Base-by-base conservation (phyloP, 2,888 invertebrate genomes). In the Aproaerema taeniolella region DNA sequence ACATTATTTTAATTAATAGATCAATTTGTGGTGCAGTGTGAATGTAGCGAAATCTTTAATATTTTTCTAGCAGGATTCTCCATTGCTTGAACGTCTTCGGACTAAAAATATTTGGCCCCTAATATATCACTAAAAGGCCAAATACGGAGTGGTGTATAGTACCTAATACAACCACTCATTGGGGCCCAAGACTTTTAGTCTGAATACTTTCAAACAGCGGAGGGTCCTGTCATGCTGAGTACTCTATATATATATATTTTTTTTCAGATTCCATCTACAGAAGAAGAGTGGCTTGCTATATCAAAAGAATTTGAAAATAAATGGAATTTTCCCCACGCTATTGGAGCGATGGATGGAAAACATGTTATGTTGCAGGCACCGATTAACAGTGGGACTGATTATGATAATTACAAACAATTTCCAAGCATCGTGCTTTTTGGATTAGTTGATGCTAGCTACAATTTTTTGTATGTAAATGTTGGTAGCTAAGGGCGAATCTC, bases 391-490 rank as follows among this genome's bases (percentile, higher is more conserved):
- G 41, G 41, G 12, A 31, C 28, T 3, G 14, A 31, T 20, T 41
- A 31, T 36, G 31, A 26, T 31, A 32, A 41, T 26, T 37, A 37
- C 25, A 41, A 37, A 41, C 15, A 37, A 4, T 37, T 15, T 20
- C 13, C 13, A 36, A 67, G 61, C 42, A 53, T 63, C 16, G 61
- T 73, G 2, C 42, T 73, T 10, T 31, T 35, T 0, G 35, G 14
- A 1, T n/a, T 63, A 10, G 64, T 56, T 3, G 64, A 70, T 49
- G 61, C 63, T 9, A 43, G 68, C 38, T 69, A 64, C 45, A 52
- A 55, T 26, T 64, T 63, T 43, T 42, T 48, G 9, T 58, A 43
- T 14, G 38, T 37, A 6, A 24, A 42, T 42, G 54, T 63, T 15
- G 42, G 42, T 1, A n/a, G 38, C 20, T 8, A 42, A 29, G 42